Base-by-base conservation (phyloP, 2,888 invertebrate species). In the Eurois occulta region DNA sequence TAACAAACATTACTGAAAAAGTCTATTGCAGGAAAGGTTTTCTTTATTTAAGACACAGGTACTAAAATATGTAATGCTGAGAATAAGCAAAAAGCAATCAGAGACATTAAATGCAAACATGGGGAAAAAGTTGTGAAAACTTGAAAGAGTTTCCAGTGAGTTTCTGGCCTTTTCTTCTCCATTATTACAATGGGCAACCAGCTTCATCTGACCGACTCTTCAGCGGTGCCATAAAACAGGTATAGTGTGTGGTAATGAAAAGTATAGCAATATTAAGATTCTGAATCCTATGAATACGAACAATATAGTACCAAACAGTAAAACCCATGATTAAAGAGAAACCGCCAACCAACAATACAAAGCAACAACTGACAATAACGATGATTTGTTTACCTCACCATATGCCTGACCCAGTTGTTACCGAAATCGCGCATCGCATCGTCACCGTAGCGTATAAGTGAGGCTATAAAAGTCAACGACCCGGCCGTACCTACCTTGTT, bases 401-500 rank as follows among this genome's bases (percentile, higher is more conserved):
- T 43, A 43, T 65, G 77, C 24, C 60, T 80, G 85, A 81, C 87
- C 85, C 41, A 84, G 55, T 76, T 86, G 58, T 60, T 28, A 72
- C 65, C 66, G 74, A 86, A 87, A 77, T 84, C 73, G 65, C 68
- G 67, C 74, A 68, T 75, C 82, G 82, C 78, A 28, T 71, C 79
- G 72, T 78, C 77, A 84, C 88, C 92, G 92, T 89, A 72, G 48
- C 72, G 72, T 87, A 64, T 90, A 91, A 93, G 82, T 77, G 78
- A 81, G 67, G 71, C 79, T 80, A 79, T 85, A 79, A 87, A 89
- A 91, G 92, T 91, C 92, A 91, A 91, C 81, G 92, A 93, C 92
- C 91, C 86, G 81, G 76, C 81, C 69, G 80, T 81, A 85, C 87
- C 92, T 81, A 85, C 87, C 92, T 92, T 91, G 93, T 93, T 92